Base-by-base conservation (phyloP, 2,888 invertebrate species). In the Megamerina dolium region DNA sequence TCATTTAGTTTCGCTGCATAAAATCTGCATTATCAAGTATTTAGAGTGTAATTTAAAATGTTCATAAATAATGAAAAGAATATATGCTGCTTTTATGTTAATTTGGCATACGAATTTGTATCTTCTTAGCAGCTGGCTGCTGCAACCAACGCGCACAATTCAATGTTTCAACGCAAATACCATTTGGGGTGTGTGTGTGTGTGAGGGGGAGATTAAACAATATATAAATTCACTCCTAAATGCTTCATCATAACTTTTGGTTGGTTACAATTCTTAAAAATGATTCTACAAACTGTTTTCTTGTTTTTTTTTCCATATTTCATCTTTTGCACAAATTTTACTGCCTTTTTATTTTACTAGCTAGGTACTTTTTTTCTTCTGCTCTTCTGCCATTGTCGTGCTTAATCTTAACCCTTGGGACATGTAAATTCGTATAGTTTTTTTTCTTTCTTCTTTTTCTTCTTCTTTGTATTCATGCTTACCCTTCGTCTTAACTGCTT, bases 361-460 rank as follows among this genome's bases (percentile, higher is more conserved):
- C n/a, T 20, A 26, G 26, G 12, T 21, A 30, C 30, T 31, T 10
- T 31, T 40, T 21, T 32, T 33, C 12, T 18, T 23, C 16, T 18
- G 13, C 23, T 17, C 3, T 16, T 18, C 13, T 5, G 6, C 18
- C 10, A 23, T 43, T 48, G 45, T 43, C 57, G 59, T 63, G 56
- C 58, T 62, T 62, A 64, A 62, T 62, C 64, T 64, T 60, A 52
- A 55, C 62, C 62, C 64, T 57, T 49, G 63, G 64, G 62, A 61
- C 62, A 61, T 61, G 64, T 63, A 62, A 59, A 63, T 63, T 61
- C 61, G 60, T 60, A 57, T 58, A 29, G 13, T 41, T 32, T n/a
- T n/a, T n/a, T n/a, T 29, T 41, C 29, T 26, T 45, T 14, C 33
- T 47, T 30, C 34, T 29, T 19, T 38, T 33, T 42, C 37, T n/a